These are phyloP conservation scores for Ametastegia equiseti DNA, from an alignment of 2,888 invertebrate species.

Conservation along the genomic window DNA sequence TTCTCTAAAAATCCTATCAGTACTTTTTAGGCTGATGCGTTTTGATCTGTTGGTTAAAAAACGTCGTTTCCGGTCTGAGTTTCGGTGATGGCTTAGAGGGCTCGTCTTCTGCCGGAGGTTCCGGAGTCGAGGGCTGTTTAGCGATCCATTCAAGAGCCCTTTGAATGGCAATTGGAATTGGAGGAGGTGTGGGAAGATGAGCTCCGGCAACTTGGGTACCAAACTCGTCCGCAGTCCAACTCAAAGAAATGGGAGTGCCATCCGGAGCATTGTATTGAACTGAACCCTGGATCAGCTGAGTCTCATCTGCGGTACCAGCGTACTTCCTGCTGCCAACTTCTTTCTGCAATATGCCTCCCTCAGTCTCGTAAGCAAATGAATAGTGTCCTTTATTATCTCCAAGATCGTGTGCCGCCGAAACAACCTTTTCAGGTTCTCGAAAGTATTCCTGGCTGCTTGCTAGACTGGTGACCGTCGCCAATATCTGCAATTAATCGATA, in stretches of 20 bases:
- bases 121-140: constrained; percentile 72
- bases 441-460: constrained; percentile 67
- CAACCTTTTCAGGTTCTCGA: constrained; percentile 69
- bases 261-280: constrained; percentile 74
- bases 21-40: constrained; percentile 33
- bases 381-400: constrained; percentile 72
- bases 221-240: constrained; percentile 74
- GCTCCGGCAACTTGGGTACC: constrained; percentile 71
- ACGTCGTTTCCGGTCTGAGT: constrained; percentile 38
- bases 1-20: constrained; percentile 1
- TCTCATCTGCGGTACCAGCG: constrained; percentile 71
- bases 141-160: constrained; percentile 73
- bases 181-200: constrained; percentile 72
- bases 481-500: constrained; percentile 60
- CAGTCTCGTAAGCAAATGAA: constrained; percentile 71
- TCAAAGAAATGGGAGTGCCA: constrained; percentile 72
- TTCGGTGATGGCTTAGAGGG: constrained; percentile 19
- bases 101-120: constrained; percentile 56
- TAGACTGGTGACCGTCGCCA: constrained; percentile 59
- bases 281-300: constrained; percentile 73
- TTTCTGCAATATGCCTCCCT: constrained; percentile 71
- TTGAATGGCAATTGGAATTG: constrained; percentile 72
- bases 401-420: constrained; percentile 66
- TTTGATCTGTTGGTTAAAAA: constrained; percentile 39
- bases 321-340: constrained; percentile 72